Base-by-base conservation (phyloP, 2,888 invertebrate genomes). In the Andrena bicolor region DNA sequence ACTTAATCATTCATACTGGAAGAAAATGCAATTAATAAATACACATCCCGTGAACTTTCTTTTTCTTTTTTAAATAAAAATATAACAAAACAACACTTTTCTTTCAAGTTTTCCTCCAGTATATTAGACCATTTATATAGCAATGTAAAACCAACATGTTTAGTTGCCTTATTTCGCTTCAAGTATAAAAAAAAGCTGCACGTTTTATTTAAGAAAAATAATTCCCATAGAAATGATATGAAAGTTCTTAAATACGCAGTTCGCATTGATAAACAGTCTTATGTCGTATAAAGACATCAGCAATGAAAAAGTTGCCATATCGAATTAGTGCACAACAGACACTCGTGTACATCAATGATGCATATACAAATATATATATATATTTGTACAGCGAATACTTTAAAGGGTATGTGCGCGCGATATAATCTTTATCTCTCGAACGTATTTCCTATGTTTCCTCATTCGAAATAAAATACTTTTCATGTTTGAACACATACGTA, bases 231-330 rank as follows among this genome's bases (percentile, higher is more conserved):
- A n/a, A 66, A 69, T 72, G 16, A 76, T 58, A 72, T 53, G 35
- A 73, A 66, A 32, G 16, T 80, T 63, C n/a, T 66, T 49, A 68
- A 68, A 71, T 60, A 63, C 70, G 48, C 49, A 72, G 41, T 80
- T 41, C 53, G 41, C 16, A 41, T 80, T 41, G 41, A 69, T 72
- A 65, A 77, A 69, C 77, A 84, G 74, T 70, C 78, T 86, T 80
- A 84, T 49, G 71, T 48, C 65, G 66, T 65, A 66, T 51, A 58
- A 76, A 83, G 64, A 86, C 61, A 78, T 75, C 56, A 65, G 63
- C 64, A 75, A 82, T 53, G 20, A 23, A 71, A 60, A 4, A 73
- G 10, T 70, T 56, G 32, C 64, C 48, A 75, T 80, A 80, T 23
- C 32, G 74, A 75, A 56, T 60, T 53, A 72, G 53, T 70, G 73